A percentile compares a stretch with the other conserved stretches of the same genome.
These are phyloP conservation scores for Pampus argenteus DNA, from an alignment of 2,797 vertebrate genomes.

Conservation along the genomic window DNA sequence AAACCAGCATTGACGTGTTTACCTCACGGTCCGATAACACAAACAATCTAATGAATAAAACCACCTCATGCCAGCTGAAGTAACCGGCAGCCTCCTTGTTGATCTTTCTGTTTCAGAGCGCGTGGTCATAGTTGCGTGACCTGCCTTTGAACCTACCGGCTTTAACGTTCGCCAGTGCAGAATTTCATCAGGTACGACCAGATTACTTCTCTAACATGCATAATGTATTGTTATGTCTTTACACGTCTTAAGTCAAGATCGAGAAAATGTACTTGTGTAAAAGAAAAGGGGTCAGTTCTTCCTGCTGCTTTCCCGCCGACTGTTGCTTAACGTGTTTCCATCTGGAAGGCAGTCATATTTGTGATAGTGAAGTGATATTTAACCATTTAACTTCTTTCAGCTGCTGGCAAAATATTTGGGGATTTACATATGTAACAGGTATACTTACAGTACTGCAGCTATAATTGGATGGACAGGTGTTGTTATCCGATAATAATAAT, in stretches of 20 bases:
- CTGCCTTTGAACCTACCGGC: slow-evolving; percentile 65
- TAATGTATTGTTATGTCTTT: slow-evolving; percentile 75
- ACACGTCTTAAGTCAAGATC: slow-evolving; percentile 68
- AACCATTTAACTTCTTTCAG: slow-evolving; percentile 2
- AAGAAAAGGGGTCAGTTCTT: slow-evolving; percentile 46
- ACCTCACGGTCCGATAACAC: slow-evolving; percentile 33
- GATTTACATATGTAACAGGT: neutral
- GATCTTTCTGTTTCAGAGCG: slow-evolving; percentile 54
- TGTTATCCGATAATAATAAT: slow-evolving; percentile 6
- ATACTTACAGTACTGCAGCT: neutral
- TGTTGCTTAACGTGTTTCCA: slow-evolving; percentile 33
- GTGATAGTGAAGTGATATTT: slow-evolving; percentile 8
- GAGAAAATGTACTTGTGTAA: slow-evolving; percentile 52
- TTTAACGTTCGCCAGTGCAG: slow-evolving; percentile 68
- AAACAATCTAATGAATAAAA: slow-evolving; percentile 46
- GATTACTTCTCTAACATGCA: slow-evolving; percentile 72
- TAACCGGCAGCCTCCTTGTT: slow-evolving; percentile 37
- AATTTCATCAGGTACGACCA: slow-evolving; percentile 68
- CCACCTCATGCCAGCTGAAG: slow-evolving; percentile 22
- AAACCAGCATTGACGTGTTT: slow-evolving; percentile 54
- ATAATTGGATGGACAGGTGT: neutral
- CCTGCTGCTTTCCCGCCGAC: slow-evolving; percentile 26
- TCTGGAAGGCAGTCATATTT: slow-evolving; percentile 10
- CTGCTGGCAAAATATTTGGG: neutral
- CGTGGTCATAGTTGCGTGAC: slow-evolving; percentile 53